Conservation (phyloP, 2,113 vertebrate species). For the Rhombomys opimus region DNA sequence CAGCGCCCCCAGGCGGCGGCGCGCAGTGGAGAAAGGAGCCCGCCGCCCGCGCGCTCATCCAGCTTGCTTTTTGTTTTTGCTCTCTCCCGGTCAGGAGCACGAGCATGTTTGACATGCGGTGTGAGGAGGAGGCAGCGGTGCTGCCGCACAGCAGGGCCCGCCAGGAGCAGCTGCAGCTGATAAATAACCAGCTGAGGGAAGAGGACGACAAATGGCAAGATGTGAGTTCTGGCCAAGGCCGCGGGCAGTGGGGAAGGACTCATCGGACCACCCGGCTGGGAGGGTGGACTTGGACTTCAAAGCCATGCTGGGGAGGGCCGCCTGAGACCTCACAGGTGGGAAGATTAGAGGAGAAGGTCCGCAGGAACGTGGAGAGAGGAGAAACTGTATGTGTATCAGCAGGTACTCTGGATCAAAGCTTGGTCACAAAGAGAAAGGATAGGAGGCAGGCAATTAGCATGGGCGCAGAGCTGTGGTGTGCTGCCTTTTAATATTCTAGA, state of each 20-base stretch:
- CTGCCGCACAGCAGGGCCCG: slow-evolving; percentile 95
- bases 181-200: slow-evolving; percentile 94
- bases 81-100: slow-evolving; percentile 89
- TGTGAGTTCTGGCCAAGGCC: slow-evolving; percentile 87
- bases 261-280: not conserved
- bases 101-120: slow-evolving; percentile 98
- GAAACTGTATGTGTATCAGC: not conserved
- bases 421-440: not conserved
- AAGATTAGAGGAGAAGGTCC: not conserved
- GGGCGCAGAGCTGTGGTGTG: not conserved
- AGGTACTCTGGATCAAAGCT: not conserved
- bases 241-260: not conserved
- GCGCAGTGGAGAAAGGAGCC: not conserved
- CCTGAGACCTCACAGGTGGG: not conserved
- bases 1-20: slow-evolving; percentile 81
- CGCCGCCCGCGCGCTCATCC: not conserved
- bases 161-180: slow-evolving; percentile 94
- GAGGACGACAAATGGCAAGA: slow-evolving; percentile 98
- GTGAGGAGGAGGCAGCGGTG: slow-evolving; percentile 90
- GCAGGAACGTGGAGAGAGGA: not conserved
- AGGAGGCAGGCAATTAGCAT: not conserved
- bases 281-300: not conserved
- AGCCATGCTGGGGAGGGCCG: not conserved
- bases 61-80: not conserved
- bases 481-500: not conserved